These are phyloP conservation scores for Lutjanus erythropterus DNA, from an alignment of 2,113 vertebrate genomes.

Conservation along the genomic window DNA sequence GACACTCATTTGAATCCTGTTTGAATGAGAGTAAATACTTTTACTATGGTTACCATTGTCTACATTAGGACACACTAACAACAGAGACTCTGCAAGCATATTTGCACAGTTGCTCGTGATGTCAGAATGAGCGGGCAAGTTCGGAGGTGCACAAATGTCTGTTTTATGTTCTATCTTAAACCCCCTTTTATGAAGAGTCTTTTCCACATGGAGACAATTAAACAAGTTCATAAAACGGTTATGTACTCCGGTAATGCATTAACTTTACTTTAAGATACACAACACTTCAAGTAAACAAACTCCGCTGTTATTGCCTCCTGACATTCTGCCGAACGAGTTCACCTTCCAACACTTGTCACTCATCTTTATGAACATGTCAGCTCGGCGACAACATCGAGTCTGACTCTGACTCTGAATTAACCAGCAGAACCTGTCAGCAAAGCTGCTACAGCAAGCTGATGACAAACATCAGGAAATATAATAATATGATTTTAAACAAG, in stretches of 20 bases:
- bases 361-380: slow-evolving; percentile 48
- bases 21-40: slow-evolving; percentile 68
- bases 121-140: slow-evolving; percentile 13
- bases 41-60: slow-evolving; percentile 69
- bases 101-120: slow-evolving; percentile 43
- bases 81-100: slow-evolving; percentile 29
- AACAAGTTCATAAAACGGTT: slow-evolving; percentile 15
- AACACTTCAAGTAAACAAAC: slow-evolving; percentile 27
- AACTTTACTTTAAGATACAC: background rate
- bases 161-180: background rate
- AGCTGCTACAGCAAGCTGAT: slow-evolving; percentile 1
- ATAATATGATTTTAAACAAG: slow-evolving; percentile 21
- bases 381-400: slow-evolving; percentile 28
- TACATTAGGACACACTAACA: slow-evolving; percentile 37
- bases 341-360: slow-evolving; percentile 48
- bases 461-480: slow-evolving; percentile 37
- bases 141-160: slow-evolving; percentile 20
- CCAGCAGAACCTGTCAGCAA: slow-evolving; percentile 22
- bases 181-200: background rate
- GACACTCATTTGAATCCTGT: slow-evolving; percentile 65
- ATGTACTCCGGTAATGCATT: background rate
- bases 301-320: slow-evolving; percentile 11
- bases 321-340: slow-evolving; percentile 30
- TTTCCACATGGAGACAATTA: slow-evolving; percentile 27
- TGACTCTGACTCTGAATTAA: background rate